Base-by-base conservation (phyloP, 2,888 invertebrate species). In the Drosophila glabriapex region DNA sequence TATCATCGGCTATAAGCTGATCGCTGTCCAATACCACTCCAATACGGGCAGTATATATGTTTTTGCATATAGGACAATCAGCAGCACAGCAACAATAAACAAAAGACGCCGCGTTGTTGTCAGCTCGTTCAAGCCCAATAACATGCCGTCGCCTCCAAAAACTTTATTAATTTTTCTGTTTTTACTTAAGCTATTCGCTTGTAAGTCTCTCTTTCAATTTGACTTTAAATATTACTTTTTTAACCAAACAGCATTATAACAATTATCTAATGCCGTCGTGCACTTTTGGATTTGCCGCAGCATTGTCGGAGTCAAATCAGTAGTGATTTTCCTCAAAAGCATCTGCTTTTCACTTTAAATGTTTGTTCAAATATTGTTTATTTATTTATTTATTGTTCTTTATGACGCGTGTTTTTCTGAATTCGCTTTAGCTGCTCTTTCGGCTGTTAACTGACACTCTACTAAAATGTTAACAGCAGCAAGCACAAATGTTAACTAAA, bases 21-120 rank as follows among this genome's bases (percentile, higher is more conserved):
- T 72, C 55, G 66, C 72, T 68, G 65, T 60, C 74, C 73, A 77
- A 52, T 60, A 63, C 60, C 61, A 73, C 72, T 69, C 81, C 73
- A 78, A 37, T 60, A 54, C 55, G 58, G 80, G 76, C 7, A 89
- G 81, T 66, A 94, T 94, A 93, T 94, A 94, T 88, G 95, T 95
- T 87, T 96, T 96, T 83, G 95, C 94, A 90, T 95, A 94, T 88
- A 95, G 94, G 91, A 96, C 94, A 86, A 95, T 94, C 62, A 94
- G 93, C 66, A 96, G 94, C 92, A 95, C 94, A 73, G 95, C 94
- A 86, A 95, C 95, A 87, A 96, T 94, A 80, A 95, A 94, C 83
- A 96, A 91, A 85, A 96, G 94, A 85, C 95, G 95, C 89, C 95
- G 95, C 16, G 96, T 96, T 66, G 91, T 87, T 25, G 77, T 80